Conservation (phyloP, 2,888 invertebrate species). For the Ernsta delagoae region DNA sequence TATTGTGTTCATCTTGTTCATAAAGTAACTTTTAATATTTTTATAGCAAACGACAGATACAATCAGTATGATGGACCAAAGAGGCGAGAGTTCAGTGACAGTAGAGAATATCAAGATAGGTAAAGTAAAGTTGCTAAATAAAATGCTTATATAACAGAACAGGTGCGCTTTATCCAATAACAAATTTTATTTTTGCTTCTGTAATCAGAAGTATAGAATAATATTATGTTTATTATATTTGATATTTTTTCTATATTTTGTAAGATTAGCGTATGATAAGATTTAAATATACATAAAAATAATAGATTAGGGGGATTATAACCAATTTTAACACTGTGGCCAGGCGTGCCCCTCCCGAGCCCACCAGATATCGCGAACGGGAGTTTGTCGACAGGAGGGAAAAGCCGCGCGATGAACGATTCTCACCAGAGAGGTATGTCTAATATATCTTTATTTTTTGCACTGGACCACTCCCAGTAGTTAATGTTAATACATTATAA, state of each 20-base stretch:
- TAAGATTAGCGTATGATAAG: too few relatives aligned
- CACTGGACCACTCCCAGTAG: neutral
- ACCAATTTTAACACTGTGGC: too few relatives aligned
- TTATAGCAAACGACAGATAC: constrained; percentile 64
- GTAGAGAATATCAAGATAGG: constrained; percentile 63
- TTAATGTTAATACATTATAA: constrained; percentile 16
- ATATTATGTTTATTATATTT: too few relatives aligned
- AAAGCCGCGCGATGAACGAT: constrained; percentile 65
- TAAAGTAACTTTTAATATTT: neutral
- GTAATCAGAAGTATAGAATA: too few relatives aligned
- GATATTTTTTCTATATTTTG: too few relatives aligned
- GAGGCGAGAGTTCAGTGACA: constrained; percentile 62
- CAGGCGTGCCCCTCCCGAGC: constrained; percentile 67
- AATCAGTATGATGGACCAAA: constrained; percentile 68
- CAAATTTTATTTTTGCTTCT: too few relatives aligned
- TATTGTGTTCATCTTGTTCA: too few relatives aligned
- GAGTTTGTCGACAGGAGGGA: constrained; percentile 70
- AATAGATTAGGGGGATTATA: too few relatives aligned
- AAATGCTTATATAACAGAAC: neutral
- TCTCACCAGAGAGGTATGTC: constrained; percentile 66
- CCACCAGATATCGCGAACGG: constrained; percentile 65
- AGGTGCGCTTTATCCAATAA: too few relatives aligned
- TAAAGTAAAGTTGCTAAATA: constrained; percentile 27
- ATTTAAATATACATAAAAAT: too few relatives aligned
- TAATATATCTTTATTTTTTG: neutral